Evolutionary conservation across 2,888 invertebrate genomes (phyloP).

Genomic region (Subacronicta megacephala): DNA sequence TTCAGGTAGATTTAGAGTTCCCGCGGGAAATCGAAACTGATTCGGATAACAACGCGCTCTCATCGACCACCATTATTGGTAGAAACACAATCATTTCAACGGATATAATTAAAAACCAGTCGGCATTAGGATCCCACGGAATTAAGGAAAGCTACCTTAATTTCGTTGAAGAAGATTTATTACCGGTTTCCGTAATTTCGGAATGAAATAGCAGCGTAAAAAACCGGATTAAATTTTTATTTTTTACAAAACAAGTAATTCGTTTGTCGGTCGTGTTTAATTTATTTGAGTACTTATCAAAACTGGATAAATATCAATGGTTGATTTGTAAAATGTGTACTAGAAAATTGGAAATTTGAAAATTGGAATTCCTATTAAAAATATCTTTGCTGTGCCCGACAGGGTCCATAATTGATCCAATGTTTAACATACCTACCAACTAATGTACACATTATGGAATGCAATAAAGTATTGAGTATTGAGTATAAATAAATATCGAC

Average conservation of each 20-base stretch:
- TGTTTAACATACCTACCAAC: too few species aligned
- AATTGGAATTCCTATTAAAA: too few species aligned
- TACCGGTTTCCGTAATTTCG: constrained; percentile 19
- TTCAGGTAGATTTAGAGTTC: constrained; percentile 44
- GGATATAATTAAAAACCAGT: constrained; percentile 45
- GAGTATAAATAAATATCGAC: too few species aligned
- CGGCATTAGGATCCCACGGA: constrained; percentile 24
- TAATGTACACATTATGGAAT: too few species aligned
- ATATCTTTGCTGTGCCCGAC: too few species aligned
- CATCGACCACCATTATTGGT: constrained; percentile 34
- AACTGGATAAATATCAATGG: too few species aligned
- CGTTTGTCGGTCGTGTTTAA: neutral
- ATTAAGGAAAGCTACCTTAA: constrained; percentile 36
- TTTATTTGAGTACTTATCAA: too few species aligned
- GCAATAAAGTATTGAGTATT: too few species aligned
- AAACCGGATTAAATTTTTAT: constrained; percentile 16
- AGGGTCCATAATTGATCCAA: too few species aligned
- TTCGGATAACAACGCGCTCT: constrained; percentile 32
- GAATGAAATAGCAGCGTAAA: constrained; percentile 20
- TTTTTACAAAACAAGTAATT: constrained; percentile 16
- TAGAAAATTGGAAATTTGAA: too few species aligned
- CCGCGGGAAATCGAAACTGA: constrained; percentile 43
- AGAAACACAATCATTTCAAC: constrained; percentile 32
- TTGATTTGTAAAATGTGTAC: too few species aligned
- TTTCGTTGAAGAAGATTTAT: constrained; percentile 47